Evolutionary conservation across 2,888 invertebrate species (phyloP), one percentile per base, ranked within the genome.

Genomic region (Marronus borbonicus): DNA sequence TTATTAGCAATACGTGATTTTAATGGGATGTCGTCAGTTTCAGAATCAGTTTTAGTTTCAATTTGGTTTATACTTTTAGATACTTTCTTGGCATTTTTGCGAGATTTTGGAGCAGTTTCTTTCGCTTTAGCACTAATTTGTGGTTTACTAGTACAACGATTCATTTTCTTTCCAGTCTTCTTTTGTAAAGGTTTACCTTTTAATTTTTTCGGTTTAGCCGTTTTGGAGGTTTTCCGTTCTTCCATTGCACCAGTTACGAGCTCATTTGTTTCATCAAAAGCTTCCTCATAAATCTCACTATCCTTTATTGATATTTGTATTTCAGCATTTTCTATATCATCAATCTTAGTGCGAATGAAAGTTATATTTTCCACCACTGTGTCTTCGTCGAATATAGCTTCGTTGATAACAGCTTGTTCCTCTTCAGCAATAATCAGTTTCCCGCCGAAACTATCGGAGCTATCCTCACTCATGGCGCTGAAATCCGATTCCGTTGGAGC

Each of bases 351-450:
- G 5, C 24, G 44, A 3, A 76, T 17, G 5, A 50, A 58, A 4
- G 24, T 10, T 36, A 76, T 39, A 3, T 66, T 24, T 39, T 50
- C 55, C n/a, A 66, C 76, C 1, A 76, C 55, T 0, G 76, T 76
- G 17, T 76, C 66, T 24, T 76, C 76, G n/a, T 76, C 76, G 12
- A 66, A 68, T 17, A 76, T 66, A 17, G 60, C 31, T 20, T 58
- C 39, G 20, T 72, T 36, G 3, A 68, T 49, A 3, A 12, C 20
- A 10, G 49, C 2, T 1, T 8, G 44, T 20, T 49, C 14, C 24
- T 76, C 76, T 66, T 76, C 76, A 2, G 55, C 76, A 7, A 76
- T 76, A n/a, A 76, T 24, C 66, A 76, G 24, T 39, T 72, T 72
- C 12, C 76, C 76, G 4, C 31, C 65, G n/a, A 66, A 76, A 17